These are phyloP conservation scores for Pangasius macronema DNA, from an alignment of 2,797 vertebrate species.

Conservation along the genomic window DNA sequence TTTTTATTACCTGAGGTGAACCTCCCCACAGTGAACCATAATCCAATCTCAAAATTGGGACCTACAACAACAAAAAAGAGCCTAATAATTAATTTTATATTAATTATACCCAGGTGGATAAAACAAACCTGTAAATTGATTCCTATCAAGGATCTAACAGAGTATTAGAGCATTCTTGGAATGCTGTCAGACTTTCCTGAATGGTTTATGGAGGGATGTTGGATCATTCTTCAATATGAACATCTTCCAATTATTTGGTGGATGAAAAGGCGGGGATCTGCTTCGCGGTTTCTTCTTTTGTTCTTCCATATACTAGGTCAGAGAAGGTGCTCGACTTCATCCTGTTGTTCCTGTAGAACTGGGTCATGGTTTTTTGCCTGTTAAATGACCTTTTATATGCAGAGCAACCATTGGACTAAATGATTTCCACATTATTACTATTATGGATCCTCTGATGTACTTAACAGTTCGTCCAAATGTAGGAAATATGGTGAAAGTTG, in stretches of 20 bases:
- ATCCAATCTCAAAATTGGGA: slow-evolving; percentile 1
- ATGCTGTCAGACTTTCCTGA: not conserved
- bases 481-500: not conserved
- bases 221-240: not conserved
- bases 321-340: not conserved
- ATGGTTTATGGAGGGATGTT: not conserved
- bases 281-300: not conserved
- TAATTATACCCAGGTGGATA: not conserved
- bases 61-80: not conserved
- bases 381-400: not conserved
- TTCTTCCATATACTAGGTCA: not conserved
- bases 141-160: not conserved
- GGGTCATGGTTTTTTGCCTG: not conserved
- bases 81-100: not conserved
- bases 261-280: not conserved
- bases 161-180: not conserved
- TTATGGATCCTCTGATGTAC: not conserved
- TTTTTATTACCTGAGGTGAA: not conserved
- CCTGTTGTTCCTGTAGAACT: not conserved
- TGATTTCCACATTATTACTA: not conserved
- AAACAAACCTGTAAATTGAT: not conserved
- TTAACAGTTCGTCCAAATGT: not conserved
- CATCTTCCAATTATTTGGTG: not conserved
- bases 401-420: not conserved
- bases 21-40: slow-evolving; percentile 1